Conservation (phyloP, 2,797 vertebrate species). For the Rhinella marina region DNA sequence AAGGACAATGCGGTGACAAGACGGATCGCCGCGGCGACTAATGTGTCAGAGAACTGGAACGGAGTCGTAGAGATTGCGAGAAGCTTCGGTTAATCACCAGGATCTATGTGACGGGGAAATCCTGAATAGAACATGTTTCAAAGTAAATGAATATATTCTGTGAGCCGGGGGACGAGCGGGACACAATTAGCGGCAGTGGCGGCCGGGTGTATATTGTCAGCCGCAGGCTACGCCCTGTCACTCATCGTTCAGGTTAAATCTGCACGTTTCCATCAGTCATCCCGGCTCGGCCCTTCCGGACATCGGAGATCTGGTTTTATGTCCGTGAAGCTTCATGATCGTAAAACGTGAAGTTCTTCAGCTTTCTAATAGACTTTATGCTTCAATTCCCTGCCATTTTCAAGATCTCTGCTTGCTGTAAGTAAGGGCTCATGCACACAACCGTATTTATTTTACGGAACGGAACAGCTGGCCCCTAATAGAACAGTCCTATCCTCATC, state of each 20-base stretch:
- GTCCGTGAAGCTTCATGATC: background rate
- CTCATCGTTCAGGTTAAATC: background rate
- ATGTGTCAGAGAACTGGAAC: background rate
- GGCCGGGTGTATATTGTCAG: slow-evolving; percentile 1
- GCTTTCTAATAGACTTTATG: background rate
- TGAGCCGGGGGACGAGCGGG: background rate
- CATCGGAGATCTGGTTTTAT: background rate
- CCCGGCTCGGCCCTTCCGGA: background rate
- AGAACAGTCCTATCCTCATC: too few species aligned
- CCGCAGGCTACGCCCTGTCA: background rate
- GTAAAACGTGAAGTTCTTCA: background rate
- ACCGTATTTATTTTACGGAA: too few species aligned
- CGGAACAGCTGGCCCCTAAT: too few species aligned
- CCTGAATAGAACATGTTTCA: background rate
- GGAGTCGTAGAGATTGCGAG: background rate
- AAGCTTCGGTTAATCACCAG: background rate
- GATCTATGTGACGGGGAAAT: slow-evolving; percentile 1
- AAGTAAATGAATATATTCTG: background rate
- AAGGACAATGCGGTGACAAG: background rate
- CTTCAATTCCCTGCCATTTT: background rate
- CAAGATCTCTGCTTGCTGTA: background rate
- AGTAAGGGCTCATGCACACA: too few species aligned
- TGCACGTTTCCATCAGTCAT: slow-evolving; percentile 9
- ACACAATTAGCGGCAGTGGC: slow-evolving; percentile 3
- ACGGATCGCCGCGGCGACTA: background rate